Percentiles rank a stretch among this genome's conserved stretches.
phyloP scores from a whole-genome alignment of 2,888 invertebrate genomes.

The Drosophila subquinaria region DNA sequence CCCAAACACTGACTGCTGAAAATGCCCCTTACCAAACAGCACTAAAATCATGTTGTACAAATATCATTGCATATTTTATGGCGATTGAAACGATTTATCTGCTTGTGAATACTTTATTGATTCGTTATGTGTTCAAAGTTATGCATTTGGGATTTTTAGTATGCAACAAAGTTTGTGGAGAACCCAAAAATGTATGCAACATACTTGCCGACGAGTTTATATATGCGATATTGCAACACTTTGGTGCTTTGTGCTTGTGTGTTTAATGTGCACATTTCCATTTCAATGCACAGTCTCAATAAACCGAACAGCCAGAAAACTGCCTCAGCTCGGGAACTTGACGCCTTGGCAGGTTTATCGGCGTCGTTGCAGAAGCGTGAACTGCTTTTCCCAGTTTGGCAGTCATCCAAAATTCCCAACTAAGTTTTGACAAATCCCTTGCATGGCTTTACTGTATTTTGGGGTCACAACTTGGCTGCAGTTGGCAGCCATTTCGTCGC shows the following conservation, averaged over 20 bases:
- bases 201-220: constrained; percentile 16
- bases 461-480: constrained; percentile 30
- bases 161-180: constrained; percentile 40
- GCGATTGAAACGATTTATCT: constrained; percentile 13
- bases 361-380: constrained; percentile 17
- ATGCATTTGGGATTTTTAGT: constrained; percentile 11
- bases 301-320: constrained; percentile 14
- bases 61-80: constrained; percentile 9
- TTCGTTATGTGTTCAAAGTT: constrained; percentile 15
- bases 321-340: constrained; percentile 40
- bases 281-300: constrained; percentile 42
- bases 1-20: background rate
- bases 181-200: constrained; percentile 43
- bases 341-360: constrained; percentile 74
- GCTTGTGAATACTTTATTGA: constrained; percentile 29
- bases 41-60: background rate
- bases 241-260: constrained; percentile 28
- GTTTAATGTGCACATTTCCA: constrained; percentile 45
- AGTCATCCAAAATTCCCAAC: constrained; percentile 33
- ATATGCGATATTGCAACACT: constrained; percentile 21
- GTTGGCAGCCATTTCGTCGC: constrained; percentile 41
- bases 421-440: constrained; percentile 47
- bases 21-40: background rate
- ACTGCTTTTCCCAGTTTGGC: constrained; percentile 37
- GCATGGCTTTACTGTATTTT: constrained; percentile 31